phyloP scores from a whole-genome alignment of 2,888 invertebrate genomes.

The Protonemura montana region DNA sequence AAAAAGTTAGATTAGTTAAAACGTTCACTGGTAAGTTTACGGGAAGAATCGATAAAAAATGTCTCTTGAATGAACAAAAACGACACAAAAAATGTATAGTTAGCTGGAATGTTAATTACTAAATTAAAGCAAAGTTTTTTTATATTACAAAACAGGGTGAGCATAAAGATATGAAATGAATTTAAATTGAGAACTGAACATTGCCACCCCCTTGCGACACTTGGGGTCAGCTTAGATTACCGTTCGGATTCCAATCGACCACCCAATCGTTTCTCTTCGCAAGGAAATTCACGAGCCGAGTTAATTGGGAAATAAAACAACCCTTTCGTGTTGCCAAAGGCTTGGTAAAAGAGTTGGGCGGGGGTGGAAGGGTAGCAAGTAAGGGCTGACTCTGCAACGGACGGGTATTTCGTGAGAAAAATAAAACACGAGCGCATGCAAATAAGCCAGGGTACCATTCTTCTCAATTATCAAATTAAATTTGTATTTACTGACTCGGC shows the following conservation, averaged over 20 bases:
- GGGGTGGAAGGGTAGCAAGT: neutral
- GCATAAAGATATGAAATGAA: neutral
- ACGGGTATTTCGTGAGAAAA: neutral
- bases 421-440: neutral
- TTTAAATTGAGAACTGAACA: too few relatives aligned
- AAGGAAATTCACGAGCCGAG: neutral
- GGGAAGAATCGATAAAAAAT: too few relatives aligned
- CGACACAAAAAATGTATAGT: too few relatives aligned
- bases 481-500: neutral
- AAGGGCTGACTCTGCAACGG: neutral
- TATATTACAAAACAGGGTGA: too few relatives aligned
- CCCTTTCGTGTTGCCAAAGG: neutral
- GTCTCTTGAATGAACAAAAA: too few relatives aligned
- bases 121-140: too few relatives aligned
- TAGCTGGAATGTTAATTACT: too few relatives aligned
- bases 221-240: neutral
- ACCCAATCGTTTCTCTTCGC: neutral
- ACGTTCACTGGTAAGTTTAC: too few relatives aligned
- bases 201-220: neutral
- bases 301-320: slow-evolving; percentile 12
- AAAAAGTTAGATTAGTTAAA: too few relatives aligned
- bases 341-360: neutral
- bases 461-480: neutral
- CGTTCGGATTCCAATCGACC: neutral
- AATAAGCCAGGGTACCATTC: neutral